Evolutionary conservation across 2,797 vertebrate genomes (phyloP), one percentile per base, ranked within the genome.

Genomic region (Hipposideros larvatus): DNA sequence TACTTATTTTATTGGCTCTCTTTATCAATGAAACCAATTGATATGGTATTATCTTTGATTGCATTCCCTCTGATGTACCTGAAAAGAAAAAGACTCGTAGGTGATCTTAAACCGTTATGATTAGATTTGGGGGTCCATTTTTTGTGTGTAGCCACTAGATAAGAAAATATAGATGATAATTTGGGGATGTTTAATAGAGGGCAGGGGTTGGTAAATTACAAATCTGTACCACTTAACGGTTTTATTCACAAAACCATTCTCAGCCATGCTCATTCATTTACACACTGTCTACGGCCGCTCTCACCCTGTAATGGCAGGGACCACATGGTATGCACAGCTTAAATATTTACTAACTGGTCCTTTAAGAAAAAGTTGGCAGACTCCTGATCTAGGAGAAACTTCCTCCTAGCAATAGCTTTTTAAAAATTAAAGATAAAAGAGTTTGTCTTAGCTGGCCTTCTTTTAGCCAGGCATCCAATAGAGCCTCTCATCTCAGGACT

Each of bases 171-270:
- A 14, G 66, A n/a, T 37, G 9, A 74, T 48, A 90, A 77, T 70
- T 65, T 15, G 1, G 41, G 13, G 11, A 57, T 90, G 31, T 66
- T 80, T 87, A 65, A 66, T 68, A 57, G 70, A 61, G 46, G 26
- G 4, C 34, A 90, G 26, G 4, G 7, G 13, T 53, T 80, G 19
- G 46, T 73, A 95, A 97, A 94, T n/a, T 77, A 86, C 2, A 79
- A 82, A 68, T 74, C n/a, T 55, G 3, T 26, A 34, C 4, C 41
- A 92, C 43, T 11, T 82, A 48, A 70, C 11, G 4, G 14, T 90
- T 88, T 95, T 94, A 61, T 66, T 71, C 89, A 48, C 71, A 86
- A 89, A 77, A 46, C 19, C 26, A 63, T 93, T 68, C 48, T 70
- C 5, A 90, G 8, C 16, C 37, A 14, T 65, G 16, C 18, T 57